phyloP scores from a whole-genome alignment of 2,888 invertebrate genomes.

The Aphidoletes aphidimyza region DNA sequence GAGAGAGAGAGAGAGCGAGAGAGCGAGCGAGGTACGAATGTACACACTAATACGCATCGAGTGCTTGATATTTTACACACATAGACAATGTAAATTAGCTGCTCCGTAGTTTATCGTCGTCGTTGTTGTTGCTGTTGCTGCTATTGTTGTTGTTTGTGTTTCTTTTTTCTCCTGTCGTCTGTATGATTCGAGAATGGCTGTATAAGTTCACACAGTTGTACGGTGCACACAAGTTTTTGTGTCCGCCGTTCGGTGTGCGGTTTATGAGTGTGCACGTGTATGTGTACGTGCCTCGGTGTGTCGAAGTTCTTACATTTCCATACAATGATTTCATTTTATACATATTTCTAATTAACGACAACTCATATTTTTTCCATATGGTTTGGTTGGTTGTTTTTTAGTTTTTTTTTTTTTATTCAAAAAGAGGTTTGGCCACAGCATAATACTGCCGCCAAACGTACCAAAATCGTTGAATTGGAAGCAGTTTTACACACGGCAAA shows the following conservation, averaged over 20 bases:
- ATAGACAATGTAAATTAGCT: slow-evolving; percentile 30
- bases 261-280: too few species aligned
- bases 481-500: too few species aligned
- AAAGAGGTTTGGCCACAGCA: slow-evolving; percentile 1
- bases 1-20: too few species aligned
- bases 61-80: slow-evolving; percentile 19
- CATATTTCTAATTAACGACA: slow-evolving; percentile 40
- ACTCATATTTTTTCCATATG: not conserved
- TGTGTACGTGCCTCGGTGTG: too few species aligned
- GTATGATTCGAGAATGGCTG: too few species aligned
- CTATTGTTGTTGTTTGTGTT: not conserved
- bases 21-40: too few species aligned
- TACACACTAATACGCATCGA: not conserved
- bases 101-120: slow-evolving; percentile 19
- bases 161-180: not conserved
- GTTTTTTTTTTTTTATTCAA: not conserved
- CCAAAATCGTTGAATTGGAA: too few species aligned
- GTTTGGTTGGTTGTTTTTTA: not conserved
- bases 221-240: too few species aligned
- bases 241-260: too few species aligned
- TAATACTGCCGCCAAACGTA: not conserved
- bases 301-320: not conserved
- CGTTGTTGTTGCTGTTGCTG: not conserved
- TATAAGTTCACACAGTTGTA: too few species aligned
- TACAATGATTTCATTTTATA: slow-evolving; percentile 1